Percentiles rank a stretch among this genome's conserved stretches.
phyloP scores from a whole-genome alignment of 2,797 vertebrate species.

The Anguilla pacifica region DNA sequence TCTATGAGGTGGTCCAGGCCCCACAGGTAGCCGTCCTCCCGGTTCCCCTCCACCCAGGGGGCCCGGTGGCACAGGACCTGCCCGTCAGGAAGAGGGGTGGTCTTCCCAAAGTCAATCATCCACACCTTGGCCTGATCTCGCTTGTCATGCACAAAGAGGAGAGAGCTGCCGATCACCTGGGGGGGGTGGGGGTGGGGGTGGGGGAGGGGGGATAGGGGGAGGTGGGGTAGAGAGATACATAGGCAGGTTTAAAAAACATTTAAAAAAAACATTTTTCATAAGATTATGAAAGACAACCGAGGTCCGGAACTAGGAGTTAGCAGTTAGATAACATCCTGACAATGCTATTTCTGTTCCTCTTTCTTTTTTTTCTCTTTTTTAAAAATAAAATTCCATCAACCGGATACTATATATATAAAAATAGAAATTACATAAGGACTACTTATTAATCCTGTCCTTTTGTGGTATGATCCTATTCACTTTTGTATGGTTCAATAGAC shows the following conservation, averaged over 20 bases:
- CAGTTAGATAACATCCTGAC: not conserved
- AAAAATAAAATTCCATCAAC: not conserved
- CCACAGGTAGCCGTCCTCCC: slow-evolving; percentile 93
- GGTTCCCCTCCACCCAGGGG: slow-evolving; percentile 90
- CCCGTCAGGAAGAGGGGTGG: slow-evolving; percentile 88
- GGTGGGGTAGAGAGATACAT: not conserved
- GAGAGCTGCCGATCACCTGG: slow-evolving; percentile 97
- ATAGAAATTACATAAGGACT: not conserved
- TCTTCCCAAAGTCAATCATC: slow-evolving; percentile 99
- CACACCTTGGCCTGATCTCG: slow-evolving; percentile 92
- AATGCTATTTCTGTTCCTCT: not conserved
- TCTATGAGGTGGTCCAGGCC: slow-evolving; percentile 79
- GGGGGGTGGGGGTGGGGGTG: slow-evolving; percentile 28
- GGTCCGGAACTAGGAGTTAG: not conserved
- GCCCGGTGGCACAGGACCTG: slow-evolving; percentile 84
- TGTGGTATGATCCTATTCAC: not conserved
- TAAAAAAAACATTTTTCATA: not conserved
- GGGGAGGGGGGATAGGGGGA: not conserved
- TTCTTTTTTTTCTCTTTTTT: not conserved
- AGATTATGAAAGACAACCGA: not conserved
- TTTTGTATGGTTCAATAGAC: not conserved
- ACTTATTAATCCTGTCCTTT: not conserved
- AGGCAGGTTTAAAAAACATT: not conserved
- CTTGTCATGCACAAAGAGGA: slow-evolving; percentile 95
- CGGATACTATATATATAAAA: not conserved